These are phyloP conservation scores for Andrena praecox DNA, from an alignment of 2,888 invertebrate species.

Conservation along the genomic window DNA sequence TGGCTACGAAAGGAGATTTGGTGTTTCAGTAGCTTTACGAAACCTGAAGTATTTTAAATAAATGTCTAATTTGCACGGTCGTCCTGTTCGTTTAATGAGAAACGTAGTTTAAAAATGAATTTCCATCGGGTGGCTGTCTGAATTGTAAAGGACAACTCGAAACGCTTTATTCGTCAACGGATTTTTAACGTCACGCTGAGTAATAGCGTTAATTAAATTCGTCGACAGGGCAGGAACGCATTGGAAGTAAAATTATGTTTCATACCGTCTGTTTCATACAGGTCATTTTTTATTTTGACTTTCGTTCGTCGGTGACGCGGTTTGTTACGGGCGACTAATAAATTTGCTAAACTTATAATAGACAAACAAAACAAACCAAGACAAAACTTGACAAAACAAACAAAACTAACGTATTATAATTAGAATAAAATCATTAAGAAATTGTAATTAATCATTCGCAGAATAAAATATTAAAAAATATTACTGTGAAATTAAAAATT, in stretches of 20 bases:
- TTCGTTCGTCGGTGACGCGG: neutral
- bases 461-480: neutral
- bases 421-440: too few relatives aligned
- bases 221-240: neutral
- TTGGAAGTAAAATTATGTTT: neutral
- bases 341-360: constrained; percentile 10
- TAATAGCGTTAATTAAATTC: constrained; percentile 26
- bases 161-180: neutral
- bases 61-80: neutral
- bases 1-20: neutral
- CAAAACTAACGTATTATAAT: too few relatives aligned
- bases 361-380: neutral
- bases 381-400: neutral
- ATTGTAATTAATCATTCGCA: too few relatives aligned
- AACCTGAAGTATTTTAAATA: neutral
- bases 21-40: neutral
- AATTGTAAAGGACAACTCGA: constrained; percentile 1
- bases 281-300: constrained; percentile 7
- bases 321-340: neutral
- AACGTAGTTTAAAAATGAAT: constrained; percentile 24
- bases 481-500: too few relatives aligned
- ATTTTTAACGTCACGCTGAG: constrained; percentile 26
- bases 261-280: neutral
- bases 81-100: neutral
- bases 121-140: neutral